phyloP scores from a whole-genome alignment of 2,888 invertebrate genomes.

The Enchytraeus crypticus region DNA sequence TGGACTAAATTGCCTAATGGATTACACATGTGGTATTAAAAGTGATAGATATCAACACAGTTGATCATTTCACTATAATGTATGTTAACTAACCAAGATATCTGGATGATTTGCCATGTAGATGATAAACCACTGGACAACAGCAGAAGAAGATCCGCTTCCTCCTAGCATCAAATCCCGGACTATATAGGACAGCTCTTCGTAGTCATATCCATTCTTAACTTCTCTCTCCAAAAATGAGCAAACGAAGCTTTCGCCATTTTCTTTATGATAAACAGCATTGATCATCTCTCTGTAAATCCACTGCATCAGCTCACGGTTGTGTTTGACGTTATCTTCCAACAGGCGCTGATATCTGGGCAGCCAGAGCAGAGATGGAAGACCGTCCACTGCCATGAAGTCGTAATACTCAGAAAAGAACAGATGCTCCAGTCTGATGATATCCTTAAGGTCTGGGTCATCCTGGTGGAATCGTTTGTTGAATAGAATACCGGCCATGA shows the following conservation, averaged over 20 bases:
- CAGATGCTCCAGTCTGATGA: neutral
- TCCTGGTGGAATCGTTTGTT: neutral
- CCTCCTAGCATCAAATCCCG: constrained; percentile 1
- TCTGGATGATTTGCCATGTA: constrained; percentile 4
- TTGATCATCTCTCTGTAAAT: no score
- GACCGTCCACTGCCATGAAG: neutral
- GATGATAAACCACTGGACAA: neutral
- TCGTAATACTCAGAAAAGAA: neutral
- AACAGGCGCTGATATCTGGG: neutral
- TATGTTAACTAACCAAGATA: no score
- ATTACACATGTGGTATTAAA: no score
- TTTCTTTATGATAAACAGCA: no score
- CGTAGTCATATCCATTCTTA: no score
- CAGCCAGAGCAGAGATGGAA: neutral
- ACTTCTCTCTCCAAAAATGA: no score
- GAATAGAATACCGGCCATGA: neutral
- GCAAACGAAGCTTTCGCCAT: no score
- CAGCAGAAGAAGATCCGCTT: neutral
- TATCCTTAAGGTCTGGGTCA: neutral
- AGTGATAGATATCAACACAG: no score
- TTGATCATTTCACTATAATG: no score
- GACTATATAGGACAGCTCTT: no score
- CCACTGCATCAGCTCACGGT: neutral
- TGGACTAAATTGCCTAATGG: no score
- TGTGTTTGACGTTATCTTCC: neutral